Conservation (phyloP, 2,113 vertebrate species). For the Oenanthe oenanthe region DNA sequence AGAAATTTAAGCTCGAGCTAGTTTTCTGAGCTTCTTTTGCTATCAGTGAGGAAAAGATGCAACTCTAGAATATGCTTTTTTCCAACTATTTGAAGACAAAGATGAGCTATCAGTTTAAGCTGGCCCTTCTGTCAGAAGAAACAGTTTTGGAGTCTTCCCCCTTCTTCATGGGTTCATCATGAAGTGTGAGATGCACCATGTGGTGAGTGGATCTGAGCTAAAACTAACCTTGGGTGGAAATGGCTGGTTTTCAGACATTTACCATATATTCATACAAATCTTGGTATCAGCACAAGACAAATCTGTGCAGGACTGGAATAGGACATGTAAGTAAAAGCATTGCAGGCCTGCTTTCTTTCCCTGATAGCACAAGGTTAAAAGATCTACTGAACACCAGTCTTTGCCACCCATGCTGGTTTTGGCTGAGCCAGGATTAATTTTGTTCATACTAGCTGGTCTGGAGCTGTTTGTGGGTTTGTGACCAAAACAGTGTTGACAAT, state of each 20-base stretch:
- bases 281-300: background rate
- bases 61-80: background rate
- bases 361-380: background rate
- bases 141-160: background rate
- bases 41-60: background rate
- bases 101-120: background rate
- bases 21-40: background rate
- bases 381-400: background rate
- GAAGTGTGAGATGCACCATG: background rate
- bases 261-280: background rate
- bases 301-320: background rate
- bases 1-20: background rate
- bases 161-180: background rate
- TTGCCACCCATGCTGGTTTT: background rate
- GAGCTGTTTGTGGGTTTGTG: background rate
- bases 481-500: background rate
- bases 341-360: background rate
- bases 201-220: background rate
- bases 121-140: background rate
- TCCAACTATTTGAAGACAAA: background rate
- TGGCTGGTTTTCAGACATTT: background rate
- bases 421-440: background rate
- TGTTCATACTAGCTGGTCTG: background rate
- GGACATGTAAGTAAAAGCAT: background rate
- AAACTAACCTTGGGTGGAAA: background rate